Evolutionary conservation across 2,113 vertebrate genomes (phyloP).

Genomic region (Campylomormyrus numenius): DNA sequence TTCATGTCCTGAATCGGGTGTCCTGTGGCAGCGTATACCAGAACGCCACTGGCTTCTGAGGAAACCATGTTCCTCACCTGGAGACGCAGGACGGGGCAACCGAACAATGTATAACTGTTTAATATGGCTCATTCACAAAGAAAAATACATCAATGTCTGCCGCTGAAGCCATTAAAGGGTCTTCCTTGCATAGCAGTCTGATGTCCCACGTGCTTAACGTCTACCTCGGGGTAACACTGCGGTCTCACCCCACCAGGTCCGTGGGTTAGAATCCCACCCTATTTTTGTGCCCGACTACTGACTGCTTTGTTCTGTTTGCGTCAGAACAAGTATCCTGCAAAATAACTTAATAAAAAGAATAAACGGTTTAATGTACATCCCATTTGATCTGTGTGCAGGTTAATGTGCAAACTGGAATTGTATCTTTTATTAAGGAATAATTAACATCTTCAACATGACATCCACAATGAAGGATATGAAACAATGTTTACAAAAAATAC

Average conservation of each 20-base stretch:
- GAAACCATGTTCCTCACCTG: constrained; percentile 62
- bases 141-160: background rate
- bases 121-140: background rate
- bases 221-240: background rate
- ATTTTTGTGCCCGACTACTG: background rate
- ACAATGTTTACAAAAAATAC: background rate
- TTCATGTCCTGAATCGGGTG: constrained; percentile 65
- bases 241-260: background rate
- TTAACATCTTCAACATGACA: background rate
- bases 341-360: background rate
- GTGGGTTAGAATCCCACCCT: background rate
- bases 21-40: constrained; percentile 54
- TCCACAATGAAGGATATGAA: background rate
- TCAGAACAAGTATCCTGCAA: background rate
- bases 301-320: background rate
- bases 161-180: background rate
- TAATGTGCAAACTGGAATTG: background rate
- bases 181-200: background rate
- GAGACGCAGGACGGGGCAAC: background rate
- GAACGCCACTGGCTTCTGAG: constrained; percentile 57
- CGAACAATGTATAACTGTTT: background rate
- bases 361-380: background rate
- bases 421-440: background rate
- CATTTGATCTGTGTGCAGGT: background rate
- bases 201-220: background rate